Evolutionary conservation across 2,797 vertebrate genomes (phyloP).

Genomic region (Balearica regulorum): DNA sequence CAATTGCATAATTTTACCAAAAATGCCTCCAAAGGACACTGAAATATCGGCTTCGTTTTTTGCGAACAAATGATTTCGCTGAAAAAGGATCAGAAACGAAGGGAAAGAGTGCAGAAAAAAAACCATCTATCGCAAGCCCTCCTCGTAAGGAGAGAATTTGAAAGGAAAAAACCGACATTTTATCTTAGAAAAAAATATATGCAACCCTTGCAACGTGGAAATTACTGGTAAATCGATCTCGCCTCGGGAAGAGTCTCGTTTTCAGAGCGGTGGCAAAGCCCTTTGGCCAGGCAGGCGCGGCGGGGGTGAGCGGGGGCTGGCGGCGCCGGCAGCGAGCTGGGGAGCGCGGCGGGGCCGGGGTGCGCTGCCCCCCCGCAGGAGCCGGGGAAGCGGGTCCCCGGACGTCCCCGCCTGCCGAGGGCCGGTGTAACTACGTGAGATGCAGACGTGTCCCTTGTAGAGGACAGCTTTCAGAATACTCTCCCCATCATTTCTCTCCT

Average conservation of each 20-base stretch:
- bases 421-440: not conserved
- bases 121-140: not conserved
- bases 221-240: not conserved
- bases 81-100: not conserved
- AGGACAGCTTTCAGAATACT: not conserved
- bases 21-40: not conserved
- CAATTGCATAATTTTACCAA: not conserved
- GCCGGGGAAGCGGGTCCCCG: accelerated
- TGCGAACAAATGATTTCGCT: not conserved
- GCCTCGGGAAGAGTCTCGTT: not conserved
- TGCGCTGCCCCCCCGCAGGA: not conserved
- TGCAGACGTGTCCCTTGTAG: not conserved
- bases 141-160: not conserved
- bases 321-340: not conserved
- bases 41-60: not conserved
- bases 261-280: not conserved
- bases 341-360: not conserved
- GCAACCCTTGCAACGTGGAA: not conserved
- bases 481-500: not conserved
- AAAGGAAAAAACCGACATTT: not conserved
- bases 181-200: not conserved
- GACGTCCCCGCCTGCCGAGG: not conserved
- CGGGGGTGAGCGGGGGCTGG: not conserved
- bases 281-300: not conserved
- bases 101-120: not conserved